phyloP scores from a whole-genome alignment of 2,113 vertebrate genomes.

The Sorex fumeus region DNA sequence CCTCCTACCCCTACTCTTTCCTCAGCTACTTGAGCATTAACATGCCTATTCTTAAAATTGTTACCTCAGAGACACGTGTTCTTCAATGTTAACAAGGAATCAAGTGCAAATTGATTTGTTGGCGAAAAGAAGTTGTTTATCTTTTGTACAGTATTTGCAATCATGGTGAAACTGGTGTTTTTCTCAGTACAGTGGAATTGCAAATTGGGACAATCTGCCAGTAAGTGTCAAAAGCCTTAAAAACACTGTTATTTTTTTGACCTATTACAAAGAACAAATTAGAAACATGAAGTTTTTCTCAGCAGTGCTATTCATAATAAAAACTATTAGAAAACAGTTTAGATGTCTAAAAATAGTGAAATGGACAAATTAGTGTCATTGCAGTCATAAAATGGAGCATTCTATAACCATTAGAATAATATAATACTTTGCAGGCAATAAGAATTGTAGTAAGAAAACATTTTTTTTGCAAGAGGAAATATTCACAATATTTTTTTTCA shows the following conservation, averaged over 20 bases:
- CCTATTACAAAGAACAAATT: constrained; percentile 2
- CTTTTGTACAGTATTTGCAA: neutral
- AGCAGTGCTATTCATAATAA: neutral
- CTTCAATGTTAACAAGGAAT: constrained; percentile 22
- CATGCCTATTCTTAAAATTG: neutral
- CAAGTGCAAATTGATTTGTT: neutral
- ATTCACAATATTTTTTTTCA: constrained; percentile 48
- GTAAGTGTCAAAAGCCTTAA: constrained; percentile 12
- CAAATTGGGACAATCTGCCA: constrained; percentile 8
- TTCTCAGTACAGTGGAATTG: neutral
- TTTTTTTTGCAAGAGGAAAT: constrained; percentile 43
- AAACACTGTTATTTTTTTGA: constrained; percentile 42
- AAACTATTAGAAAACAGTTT: constrained; percentile 33
- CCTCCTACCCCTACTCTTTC: too few species aligned
- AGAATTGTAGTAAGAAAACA: constrained; percentile 11
- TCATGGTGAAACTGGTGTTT: neutral
- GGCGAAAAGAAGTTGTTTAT: constrained; percentile 25
- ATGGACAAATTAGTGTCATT: constrained; percentile 48
- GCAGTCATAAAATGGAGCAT: neutral
- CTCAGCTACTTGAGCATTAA: neutral
- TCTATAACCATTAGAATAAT: constrained; percentile 44
- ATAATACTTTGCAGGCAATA: neutral
- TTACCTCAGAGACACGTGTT: neutral
- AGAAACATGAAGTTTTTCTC: neutral
- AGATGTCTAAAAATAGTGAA: constrained; percentile 1